Evolutionary conservation across 2,113 vertebrate genomes (phyloP).

Genomic region (Ochotona curzoniae): DNA sequence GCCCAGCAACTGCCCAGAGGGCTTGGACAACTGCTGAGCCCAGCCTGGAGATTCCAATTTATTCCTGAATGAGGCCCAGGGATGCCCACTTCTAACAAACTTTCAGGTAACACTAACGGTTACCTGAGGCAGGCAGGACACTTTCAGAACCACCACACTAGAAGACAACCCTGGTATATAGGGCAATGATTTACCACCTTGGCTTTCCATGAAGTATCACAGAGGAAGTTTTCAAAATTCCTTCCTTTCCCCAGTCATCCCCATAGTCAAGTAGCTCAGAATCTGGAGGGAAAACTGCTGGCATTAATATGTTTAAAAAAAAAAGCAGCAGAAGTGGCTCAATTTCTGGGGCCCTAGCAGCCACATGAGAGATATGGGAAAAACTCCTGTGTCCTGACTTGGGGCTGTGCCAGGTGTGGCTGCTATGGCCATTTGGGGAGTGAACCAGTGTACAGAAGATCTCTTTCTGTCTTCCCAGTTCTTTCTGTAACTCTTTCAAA

Average conservation of each 20-base stretch:
- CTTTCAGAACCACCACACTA: neutral
- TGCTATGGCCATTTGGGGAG: no score
- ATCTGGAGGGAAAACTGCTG: neutral
- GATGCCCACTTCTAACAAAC: neutral
- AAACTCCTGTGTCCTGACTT: no score
- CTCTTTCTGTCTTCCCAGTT: no score
- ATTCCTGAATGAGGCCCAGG: no score
- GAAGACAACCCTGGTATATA: no score
- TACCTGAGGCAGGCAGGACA: neutral
- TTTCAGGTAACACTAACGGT: neutral
- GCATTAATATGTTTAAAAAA: neutral
- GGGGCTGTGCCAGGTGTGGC: no score
- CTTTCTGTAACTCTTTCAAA: no score
- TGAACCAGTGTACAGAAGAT: no score
- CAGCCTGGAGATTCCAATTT: neutral
- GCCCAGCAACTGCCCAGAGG: neutral
- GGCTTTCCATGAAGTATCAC: neutral
- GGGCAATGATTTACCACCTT: neutral
- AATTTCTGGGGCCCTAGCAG: no score
- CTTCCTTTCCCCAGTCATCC: fast-evolving
- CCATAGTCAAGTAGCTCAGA: neutral
- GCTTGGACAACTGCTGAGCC: neutral
- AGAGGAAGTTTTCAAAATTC: neutral
- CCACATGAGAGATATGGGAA: no score
- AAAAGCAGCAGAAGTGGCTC: no score